phyloP scores from a whole-genome alignment of 2,888 invertebrate genomes.

The Drosophila limbata region DNA sequence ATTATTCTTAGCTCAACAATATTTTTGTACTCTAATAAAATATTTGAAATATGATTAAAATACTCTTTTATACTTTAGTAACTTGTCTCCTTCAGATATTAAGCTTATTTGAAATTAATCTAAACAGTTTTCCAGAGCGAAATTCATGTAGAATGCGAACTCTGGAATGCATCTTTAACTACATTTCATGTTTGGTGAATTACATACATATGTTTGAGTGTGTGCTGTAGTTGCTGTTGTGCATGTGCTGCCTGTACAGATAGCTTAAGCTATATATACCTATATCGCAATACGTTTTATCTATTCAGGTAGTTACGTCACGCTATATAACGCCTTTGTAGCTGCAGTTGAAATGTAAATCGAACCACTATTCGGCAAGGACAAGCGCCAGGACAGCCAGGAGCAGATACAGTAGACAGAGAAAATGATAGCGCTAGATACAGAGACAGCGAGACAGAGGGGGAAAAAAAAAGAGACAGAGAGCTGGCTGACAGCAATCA shows the following conservation, averaged over 20 bases:
- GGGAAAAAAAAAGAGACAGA: neutral
- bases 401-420: neutral
- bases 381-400: slow-evolving; percentile 37
- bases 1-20: too few species aligned
- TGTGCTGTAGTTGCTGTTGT: neutral
- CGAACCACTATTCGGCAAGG: slow-evolving; percentile 74
- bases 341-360: slow-evolving; percentile 79
- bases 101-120: neutral
- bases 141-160: slow-evolving; percentile 1
- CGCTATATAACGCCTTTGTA: slow-evolving; percentile 49
- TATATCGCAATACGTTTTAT: slow-evolving; percentile 38
- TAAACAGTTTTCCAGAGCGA: neutral
- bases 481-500: slow-evolving; percentile 65
- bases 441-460: neutral
- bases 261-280: slow-evolving; percentile 10
- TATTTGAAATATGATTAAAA: too few species aligned
- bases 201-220: slow-evolving; percentile 4
- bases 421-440: neutral
- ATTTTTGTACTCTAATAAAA: too few species aligned
- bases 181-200: slow-evolving; percentile 42
- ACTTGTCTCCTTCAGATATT: too few species aligned
- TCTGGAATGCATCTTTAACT: slow-evolving; percentile 19
- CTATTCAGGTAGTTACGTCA: slow-evolving; percentile 70
- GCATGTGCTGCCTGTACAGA: slow-evolving; percentile 15
- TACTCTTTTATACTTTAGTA: too few species aligned